Evolutionary conservation across 1,140 invertebrate genomes (phyloP).

Genomic region (Araneus ventricosus): DNA sequence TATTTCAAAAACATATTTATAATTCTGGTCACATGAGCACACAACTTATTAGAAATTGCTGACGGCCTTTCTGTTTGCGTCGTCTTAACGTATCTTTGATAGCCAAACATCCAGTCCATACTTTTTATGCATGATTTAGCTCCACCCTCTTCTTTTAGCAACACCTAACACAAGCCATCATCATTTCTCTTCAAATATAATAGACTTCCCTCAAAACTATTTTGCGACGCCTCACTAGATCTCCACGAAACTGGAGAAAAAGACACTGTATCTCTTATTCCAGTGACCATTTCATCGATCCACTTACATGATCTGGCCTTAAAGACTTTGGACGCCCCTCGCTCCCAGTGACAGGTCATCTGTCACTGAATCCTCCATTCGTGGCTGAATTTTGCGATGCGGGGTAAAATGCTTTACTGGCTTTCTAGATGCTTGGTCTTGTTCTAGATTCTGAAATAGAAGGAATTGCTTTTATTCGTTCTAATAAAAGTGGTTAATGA

Average conservation of each 20-base stretch:
- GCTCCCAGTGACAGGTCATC: slow-evolving; percentile 42
- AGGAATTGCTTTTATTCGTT: no score
- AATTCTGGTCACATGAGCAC: no score
- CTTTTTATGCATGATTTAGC: not conserved
- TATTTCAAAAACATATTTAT: no score
- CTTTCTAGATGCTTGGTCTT: no score
- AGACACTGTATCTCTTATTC: not conserved
- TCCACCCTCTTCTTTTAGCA: not conserved
- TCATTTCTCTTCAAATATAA: not conserved
- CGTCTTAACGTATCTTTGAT: no score
- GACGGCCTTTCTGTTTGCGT: no score
- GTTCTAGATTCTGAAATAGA: no score
- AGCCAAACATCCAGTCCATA: no score
- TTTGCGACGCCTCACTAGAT: not conserved
- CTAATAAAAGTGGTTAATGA: no score
- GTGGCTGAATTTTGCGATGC: not conserved
- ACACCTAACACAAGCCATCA: not conserved
- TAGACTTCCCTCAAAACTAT: slow-evolving; percentile 10
- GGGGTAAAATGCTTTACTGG: not conserved
- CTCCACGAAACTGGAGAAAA: not conserved
- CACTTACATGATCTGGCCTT: not conserved
- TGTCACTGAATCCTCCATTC: slow-evolving; percentile 7
- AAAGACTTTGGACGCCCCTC: slow-evolving; percentile 37
- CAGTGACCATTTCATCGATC: slow-evolving; percentile 33
- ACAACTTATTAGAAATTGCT: no score